phyloP scores from a whole-genome alignment of 2,113 vertebrate species.

The Syngnathus scovelli region DNA sequence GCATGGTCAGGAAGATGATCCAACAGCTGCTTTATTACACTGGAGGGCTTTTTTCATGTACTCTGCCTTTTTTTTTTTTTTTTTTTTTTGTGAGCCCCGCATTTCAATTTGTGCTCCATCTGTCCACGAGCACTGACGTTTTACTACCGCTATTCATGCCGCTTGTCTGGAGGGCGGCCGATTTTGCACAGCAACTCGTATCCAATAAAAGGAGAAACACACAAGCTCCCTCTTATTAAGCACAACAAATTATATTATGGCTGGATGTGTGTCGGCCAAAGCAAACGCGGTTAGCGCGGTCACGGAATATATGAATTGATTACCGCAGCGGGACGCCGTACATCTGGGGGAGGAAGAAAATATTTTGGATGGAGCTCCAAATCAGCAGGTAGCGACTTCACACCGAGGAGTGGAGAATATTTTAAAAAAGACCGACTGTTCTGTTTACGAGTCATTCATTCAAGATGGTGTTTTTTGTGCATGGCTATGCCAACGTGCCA shows the following conservation, averaged over 20 bases:
- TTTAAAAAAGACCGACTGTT: constrained; percentile 47
- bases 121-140: constrained; percentile 49
- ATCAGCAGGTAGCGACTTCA: constrained; percentile 52
- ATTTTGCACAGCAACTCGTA: constrained; percentile 26
- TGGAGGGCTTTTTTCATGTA: constrained; percentile 40
- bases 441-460: constrained; percentile 13
- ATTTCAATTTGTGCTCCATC: constrained; percentile 49
- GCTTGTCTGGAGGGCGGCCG: constrained; percentile 42
- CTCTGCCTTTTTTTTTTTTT: constrained; percentile 51
- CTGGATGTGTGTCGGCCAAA: constrained; percentile 29
- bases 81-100: constrained; percentile 58
- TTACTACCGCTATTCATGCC: constrained; percentile 51
- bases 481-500: not conserved
- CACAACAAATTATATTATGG: constrained; percentile 31
- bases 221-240: constrained; percentile 29
- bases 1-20: constrained; percentile 11
- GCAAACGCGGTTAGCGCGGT: constrained; percentile 24
- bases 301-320: constrained; percentile 48
- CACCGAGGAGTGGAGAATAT: constrained; percentile 61
- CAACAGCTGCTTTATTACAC: constrained; percentile 41
- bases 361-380: constrained; percentile 33
- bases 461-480: not conserved
- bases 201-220: constrained; percentile 34
- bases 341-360: constrained; percentile 11
- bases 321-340: constrained; percentile 18